phyloP scores from a whole-genome alignment of 2,797 vertebrate species.

The Peromyscus eremicus region DNA sequence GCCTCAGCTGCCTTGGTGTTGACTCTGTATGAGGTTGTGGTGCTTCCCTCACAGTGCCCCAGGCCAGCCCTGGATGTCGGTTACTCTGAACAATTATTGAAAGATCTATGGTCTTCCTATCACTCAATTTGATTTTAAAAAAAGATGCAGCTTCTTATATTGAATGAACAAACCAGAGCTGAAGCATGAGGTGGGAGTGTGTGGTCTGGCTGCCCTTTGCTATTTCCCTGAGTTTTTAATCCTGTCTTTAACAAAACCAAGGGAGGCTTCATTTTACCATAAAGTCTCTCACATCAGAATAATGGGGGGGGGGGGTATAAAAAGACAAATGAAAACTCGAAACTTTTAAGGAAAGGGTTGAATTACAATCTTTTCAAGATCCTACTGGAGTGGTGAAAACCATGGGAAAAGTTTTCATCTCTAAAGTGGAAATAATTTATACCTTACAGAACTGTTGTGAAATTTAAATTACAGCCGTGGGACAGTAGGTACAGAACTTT shows the following conservation, averaged over 20 bases:
- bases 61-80: slow-evolving; percentile 91
- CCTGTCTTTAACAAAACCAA: not conserved
- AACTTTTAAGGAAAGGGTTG: not conserved
- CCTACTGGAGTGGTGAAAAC: not conserved
- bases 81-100: slow-evolving; percentile 90
- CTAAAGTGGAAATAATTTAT: slow-evolving; percentile 48
- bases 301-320: not conserved
- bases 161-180: slow-evolving; percentile 54
- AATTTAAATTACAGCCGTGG: not conserved
- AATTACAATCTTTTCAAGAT: slow-evolving; percentile 25
- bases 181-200: not conserved
- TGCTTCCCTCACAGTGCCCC: slow-evolving; percentile 91
- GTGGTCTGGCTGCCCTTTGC: not conserved
- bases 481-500: not conserved
- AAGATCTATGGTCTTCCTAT: slow-evolving; percentile 89
- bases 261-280: not conserved
- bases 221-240: not conserved
- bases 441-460: not conserved
- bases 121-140: slow-evolving; percentile 85
- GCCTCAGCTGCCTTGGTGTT: slow-evolving; percentile 87
- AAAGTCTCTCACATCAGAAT: slow-evolving; percentile 16
- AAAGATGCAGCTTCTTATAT: slow-evolving; percentile 86
- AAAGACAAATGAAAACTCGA: not conserved
- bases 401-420: not conserved
- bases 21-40: slow-evolving; percentile 91